Percentiles rank a stretch among this genome's conserved stretches.
These are phyloP conservation scores for Sparus aurata DNA, from an alignment of 2,797 vertebrate species.

Conservation along the genomic window DNA sequence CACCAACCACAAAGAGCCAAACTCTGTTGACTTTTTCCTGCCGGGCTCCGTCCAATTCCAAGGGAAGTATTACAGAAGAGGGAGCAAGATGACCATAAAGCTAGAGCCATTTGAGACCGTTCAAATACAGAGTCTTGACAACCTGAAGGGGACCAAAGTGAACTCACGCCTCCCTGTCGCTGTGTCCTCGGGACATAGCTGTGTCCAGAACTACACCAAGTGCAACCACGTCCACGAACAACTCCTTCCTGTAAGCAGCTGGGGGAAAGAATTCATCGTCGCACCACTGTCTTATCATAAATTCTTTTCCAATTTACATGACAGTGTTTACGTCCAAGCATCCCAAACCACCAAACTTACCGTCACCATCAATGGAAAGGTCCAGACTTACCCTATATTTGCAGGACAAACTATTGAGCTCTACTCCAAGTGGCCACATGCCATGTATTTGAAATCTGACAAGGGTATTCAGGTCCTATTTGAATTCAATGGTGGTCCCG, in stretches of 20 bases:
- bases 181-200: conserved; percentile 80
- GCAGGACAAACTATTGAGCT: conserved; percentile 61
- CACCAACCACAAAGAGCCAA: conserved; percentile 59
- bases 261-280: conserved; percentile 79
- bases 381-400: conserved; percentile 44
- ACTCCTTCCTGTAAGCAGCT: conserved; percentile 76
- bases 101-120: conserved; percentile 76
- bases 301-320: not conserved
- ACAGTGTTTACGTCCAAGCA: conserved; percentile 72
- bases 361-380: conserved; percentile 8
- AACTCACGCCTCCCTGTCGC: conserved; percentile 66
- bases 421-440: conserved; percentile 36
- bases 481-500: conserved; percentile 72
- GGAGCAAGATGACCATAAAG: conserved; percentile 58
- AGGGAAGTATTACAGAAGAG: conserved; percentile 49
- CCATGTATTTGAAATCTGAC: conserved; percentile 71
- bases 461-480: conserved; percentile 79
- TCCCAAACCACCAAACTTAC: conserved; percentile 66
- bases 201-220: conserved; percentile 65
- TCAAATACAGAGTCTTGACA: conserved; percentile 75
- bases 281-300: conserved; percentile 68
- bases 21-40: conserved; percentile 62
- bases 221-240: conserved; percentile 84
- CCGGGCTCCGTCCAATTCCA: conserved; percentile 66
- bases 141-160: conserved; percentile 80